These are phyloP conservation scores for Myripristis jacobus DNA, from an alignment of 2,797 vertebrate genomes.

Conservation along the genomic window DNA sequence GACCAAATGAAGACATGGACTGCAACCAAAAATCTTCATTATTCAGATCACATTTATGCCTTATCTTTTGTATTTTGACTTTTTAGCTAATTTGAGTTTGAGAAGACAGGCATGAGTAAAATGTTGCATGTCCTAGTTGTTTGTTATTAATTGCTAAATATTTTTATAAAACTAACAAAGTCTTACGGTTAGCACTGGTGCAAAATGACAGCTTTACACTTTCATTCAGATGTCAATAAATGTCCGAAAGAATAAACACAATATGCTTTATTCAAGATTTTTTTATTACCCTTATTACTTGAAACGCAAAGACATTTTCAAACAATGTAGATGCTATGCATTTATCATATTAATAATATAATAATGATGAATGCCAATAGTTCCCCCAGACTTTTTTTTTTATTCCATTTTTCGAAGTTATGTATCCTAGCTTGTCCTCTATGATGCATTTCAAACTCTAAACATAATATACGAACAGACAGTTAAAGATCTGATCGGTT, in stretches of 20 bases:
- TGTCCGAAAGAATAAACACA: conserved; percentile 44
- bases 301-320: conserved; percentile 84
- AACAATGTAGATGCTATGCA: conserved; percentile 85
- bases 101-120: background rate
- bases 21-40: background rate
- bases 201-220: background rate
- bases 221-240: conserved; percentile 49
- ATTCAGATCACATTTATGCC: background rate
- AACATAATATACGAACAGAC: conserved; percentile 89
- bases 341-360: conserved; percentile 81
- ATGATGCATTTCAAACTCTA: conserved; percentile 78
- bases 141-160: background rate
- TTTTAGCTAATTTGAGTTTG: background rate
- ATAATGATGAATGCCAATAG: conserved; percentile 80
- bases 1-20: conserved; percentile 54
- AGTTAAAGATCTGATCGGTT: conserved; percentile 93
- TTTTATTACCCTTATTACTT: conserved; percentile 85
- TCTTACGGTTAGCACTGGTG: background rate
- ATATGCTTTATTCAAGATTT: conserved; percentile 78
- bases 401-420: conserved; percentile 66
- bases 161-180: conserved; percentile 4
- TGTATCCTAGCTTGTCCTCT: conserved; percentile 69
- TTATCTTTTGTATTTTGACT: conserved; percentile 1
- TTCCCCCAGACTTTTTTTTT: conserved; percentile 43
- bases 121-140: background rate